Base-by-base conservation (phyloP, 2,113 vertebrate species). In the Calonectris borealis region DNA sequence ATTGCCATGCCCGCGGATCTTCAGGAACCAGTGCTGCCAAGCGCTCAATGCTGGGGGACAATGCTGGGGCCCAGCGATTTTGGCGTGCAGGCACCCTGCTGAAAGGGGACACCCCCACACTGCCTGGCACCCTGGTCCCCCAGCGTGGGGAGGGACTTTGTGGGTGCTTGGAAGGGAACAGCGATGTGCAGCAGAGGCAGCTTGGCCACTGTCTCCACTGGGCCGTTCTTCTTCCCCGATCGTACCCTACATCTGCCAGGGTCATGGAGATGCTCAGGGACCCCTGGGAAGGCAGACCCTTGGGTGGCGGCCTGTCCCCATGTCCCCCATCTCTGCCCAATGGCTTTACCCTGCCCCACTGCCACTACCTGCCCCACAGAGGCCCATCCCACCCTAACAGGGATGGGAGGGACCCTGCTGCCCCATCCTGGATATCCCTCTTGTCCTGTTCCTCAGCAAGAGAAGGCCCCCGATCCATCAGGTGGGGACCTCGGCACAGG, bases 101-200 rank as follows among this genome's bases (percentile, higher is more conserved):
- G 44, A 65, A 32, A 1, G 3, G 15, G 20, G 20, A 25, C 11
- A 54, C 16, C 31, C 36, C 11, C 46, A 55, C 10, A 11, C 11
- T 36, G 18, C 42, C 36, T 0, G 0, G 32, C 26, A 49, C 4
- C 16, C 24, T 44, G 20, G 20, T 60, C 10, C 25, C 10, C 0
- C 13, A 14, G 25, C 0, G 0, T 7, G 22, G 22, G 8, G 15
- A 12, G 21, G 46, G 3, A 2, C 27, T 66, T 38, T 22, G 6
- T 52, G 15, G 21, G 29, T 52, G 40, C 51, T 21, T 46, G 25
- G 34, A 64, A 90, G 6, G 19, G n/a, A 32, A 61, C 36, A 69
- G 32, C 16, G 57, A 31, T 46, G 29, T 32, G 60, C 16, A 32
- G 5, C 1, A 8, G n/a, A 7, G 66, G 10, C 36, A 52, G 29